Conservation (phyloP, 2,113 vertebrate genomes). For the Macquaria ambigua region DNA sequence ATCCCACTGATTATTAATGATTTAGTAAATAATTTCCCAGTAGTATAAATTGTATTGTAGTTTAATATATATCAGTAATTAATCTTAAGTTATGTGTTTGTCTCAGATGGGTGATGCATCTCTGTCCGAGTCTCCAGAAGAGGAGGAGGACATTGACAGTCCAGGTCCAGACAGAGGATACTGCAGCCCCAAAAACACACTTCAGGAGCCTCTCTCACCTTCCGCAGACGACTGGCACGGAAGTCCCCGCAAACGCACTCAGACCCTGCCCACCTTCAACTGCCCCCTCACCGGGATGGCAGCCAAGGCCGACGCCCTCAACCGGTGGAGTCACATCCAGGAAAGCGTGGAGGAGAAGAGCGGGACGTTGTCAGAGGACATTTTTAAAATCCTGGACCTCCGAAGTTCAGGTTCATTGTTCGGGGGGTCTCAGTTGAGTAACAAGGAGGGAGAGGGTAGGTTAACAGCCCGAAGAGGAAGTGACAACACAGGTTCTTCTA, state of each 20-base stretch:
- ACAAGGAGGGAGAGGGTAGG: conserved; percentile 60
- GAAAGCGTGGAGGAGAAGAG: conserved; percentile 83
- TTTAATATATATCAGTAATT: background rate
- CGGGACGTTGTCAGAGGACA: conserved; percentile 89
- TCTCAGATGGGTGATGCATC: conserved; percentile 74
- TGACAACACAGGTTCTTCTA: conserved; percentile 51
- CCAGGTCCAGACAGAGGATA: conserved; percentile 51
- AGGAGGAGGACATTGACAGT: conserved; percentile 80
- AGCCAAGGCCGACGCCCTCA: conserved; percentile 66
- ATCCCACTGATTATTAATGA: background rate
- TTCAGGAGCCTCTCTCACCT: conserved; percentile 25
- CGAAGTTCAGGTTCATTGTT: conserved; percentile 69
- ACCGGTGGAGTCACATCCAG: conserved; percentile 80
- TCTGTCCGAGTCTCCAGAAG: conserved; percentile 82
- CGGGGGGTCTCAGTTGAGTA: conserved; percentile 24
- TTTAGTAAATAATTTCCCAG: background rate
- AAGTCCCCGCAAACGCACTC: conserved; percentile 92
- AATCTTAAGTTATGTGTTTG: background rate
- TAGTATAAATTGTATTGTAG: background rate
- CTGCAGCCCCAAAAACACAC: background rate
- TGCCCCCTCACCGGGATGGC: conserved; percentile 65
- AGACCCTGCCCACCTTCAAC: conserved; percentile 90
- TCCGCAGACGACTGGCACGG: conserved; percentile 73
- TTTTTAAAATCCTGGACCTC: conserved; percentile 87
- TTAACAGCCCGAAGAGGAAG: conserved; percentile 50